A percentile compares a stretch with the other conserved stretches of the same genome.
Conservation (phyloP, 2,888 invertebrate genomes). For the Cyclophora punctaria region DNA sequence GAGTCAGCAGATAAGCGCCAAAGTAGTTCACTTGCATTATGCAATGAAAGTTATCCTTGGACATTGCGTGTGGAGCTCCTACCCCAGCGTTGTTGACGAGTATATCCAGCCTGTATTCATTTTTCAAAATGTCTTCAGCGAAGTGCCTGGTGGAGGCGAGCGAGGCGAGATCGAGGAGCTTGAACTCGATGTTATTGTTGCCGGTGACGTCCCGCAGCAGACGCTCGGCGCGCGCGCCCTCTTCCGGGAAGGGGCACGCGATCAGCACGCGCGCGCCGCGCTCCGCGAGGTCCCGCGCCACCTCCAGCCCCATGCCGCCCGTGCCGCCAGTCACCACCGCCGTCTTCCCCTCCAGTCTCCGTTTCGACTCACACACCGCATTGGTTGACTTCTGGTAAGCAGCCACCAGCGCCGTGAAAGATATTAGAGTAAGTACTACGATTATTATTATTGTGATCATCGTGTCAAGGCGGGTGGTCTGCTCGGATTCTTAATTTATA, state of each 20-base stretch:
- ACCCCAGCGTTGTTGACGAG: slow-evolving; percentile 92
- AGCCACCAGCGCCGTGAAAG: not conserved
- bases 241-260: slow-evolving; percentile 44
- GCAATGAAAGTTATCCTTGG: slow-evolving; percentile 86
- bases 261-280: slow-evolving; percentile 48
- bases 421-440: not conserved
- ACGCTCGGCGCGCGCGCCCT: slow-evolving; percentile 53
- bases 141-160: slow-evolving; percentile 84
- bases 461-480: not conserved
- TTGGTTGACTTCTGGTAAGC: slow-evolving; percentile 5
- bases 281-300: slow-evolving; percentile 42
- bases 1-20: slow-evolving; percentile 91
- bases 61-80: slow-evolving; percentile 61
- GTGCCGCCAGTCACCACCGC: slow-evolving; percentile 51
- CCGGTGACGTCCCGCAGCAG: slow-evolving; percentile 76
- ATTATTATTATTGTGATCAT: not conserved
- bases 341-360: slow-evolving; percentile 31
- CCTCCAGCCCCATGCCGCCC: slow-evolving; percentile 44
- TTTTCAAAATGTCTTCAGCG: slow-evolving; percentile 80
- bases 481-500: too few relatives aligned
- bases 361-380: slow-evolving; percentile 27
- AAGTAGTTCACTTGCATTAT: slow-evolving; percentile 95
- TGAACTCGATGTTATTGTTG: slow-evolving; percentile 78
- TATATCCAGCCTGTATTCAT: slow-evolving; percentile 82
- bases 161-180: slow-evolving; percentile 82